Percentiles rank a stretch among this genome's conserved stretches.
phyloP scores from a whole-genome alignment of 2,888 invertebrate species.

The Ditula angustiorana region DNA sequence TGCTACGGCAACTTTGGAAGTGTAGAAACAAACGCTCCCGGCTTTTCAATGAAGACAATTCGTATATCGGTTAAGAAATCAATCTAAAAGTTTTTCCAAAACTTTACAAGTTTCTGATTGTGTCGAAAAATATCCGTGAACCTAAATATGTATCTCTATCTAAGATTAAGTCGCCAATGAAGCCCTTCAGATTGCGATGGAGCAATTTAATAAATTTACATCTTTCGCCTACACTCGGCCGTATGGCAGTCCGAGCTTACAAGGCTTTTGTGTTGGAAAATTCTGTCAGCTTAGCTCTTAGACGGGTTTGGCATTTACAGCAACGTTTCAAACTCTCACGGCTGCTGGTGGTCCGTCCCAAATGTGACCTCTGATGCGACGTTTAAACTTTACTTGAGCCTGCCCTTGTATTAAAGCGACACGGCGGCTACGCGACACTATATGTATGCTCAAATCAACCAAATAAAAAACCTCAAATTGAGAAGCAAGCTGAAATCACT shows the following conservation, averaged over 20 bases:
- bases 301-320: conserved; percentile 19
- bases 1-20: conserved; percentile 40
- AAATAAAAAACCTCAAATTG: no score
- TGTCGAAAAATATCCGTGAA: no score
- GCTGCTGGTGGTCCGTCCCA: conserved; percentile 19
- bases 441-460: no score
- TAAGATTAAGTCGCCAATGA: background rate
- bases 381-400: no score
- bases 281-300: conserved; percentile 58
- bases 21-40: conserved; percentile 16
- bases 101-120: no score
- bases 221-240: conserved; percentile 61
- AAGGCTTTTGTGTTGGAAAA: conserved; percentile 58
- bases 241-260: conserved; percentile 50
- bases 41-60: conserved; percentile 2
- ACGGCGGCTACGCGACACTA: no score
- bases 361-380: conserved; percentile 18
- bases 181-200: conserved; percentile 24
- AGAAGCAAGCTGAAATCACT: conserved; percentile 8
- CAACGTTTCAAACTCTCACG: conserved; percentile 33
- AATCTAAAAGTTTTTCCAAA: no score
- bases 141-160: no score
- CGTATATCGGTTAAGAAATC: background rate
- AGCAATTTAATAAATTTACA: conserved; percentile 57
- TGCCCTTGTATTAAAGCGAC: no score